Base-by-base conservation (phyloP, 1,140 invertebrate species). In the Ooceraea biroi region DNA sequence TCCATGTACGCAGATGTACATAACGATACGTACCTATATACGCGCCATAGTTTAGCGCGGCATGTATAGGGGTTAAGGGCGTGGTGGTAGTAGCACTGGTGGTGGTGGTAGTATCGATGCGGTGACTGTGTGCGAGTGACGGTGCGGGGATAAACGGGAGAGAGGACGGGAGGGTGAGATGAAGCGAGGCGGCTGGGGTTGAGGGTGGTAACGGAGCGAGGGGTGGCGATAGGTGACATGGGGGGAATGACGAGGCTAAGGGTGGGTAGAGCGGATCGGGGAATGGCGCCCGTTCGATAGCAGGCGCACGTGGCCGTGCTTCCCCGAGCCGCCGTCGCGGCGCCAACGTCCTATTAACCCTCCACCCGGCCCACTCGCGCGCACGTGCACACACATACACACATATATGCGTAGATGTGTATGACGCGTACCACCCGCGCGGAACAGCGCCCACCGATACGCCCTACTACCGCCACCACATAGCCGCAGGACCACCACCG, bases 211-310 rank as follows among this genome's bases (percentile, higher is more conserved):
- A 74, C 14, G 50, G 57, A 27, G 46, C 30, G 61, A 72, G 66
- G 71, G 80, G 73, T 41, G 77, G 87, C 82, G 85, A 85, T 71
- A 73, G 85, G 83, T 84, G 87, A 88, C 66, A 86, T 76, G 90
- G 88, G 36, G 88, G 85, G 87, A 82, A 83, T 84, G 89, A 85
- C 82, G 57, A 46, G 89, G 86, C 65, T 69, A 50, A 73, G 87
- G 82, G 86, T 87, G 86, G 84, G 84, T 76, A 60, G 82, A 87
- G 74, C 66, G 71, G 85, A 89, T 91, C 82, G 87, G 91, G 60
- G 91, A 92, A 89, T 92, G 91, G 84, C 85, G 85, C 78, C 89
- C 91, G 93, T 94, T 94, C 93, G 92, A 94, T 94, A 94, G 92
- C 87, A 90, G 61, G 89, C 90, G 93, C 93, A 94, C 93, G 94